Conservation (phyloP, 2,113 vertebrate genomes). For the Pyxicephalus adspersus region DNA sequence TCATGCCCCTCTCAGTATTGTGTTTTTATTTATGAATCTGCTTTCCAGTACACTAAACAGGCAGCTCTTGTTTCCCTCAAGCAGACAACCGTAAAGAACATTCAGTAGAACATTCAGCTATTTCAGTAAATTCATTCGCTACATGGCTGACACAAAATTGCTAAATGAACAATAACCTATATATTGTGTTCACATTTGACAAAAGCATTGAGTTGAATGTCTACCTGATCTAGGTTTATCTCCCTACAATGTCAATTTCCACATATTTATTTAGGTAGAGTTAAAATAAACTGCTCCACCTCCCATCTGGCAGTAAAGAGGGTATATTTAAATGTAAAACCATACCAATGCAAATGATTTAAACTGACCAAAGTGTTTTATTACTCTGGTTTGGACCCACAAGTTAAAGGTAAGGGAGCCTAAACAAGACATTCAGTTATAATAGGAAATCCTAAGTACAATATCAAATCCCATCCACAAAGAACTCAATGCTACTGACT, state of each 20-base stretch:
- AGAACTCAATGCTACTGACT: too few species aligned
- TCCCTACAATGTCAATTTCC: background rate
- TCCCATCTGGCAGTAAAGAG: too few species aligned
- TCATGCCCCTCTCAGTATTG: conserved; percentile 43
- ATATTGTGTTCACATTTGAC: background rate
- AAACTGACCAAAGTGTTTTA: too few species aligned
- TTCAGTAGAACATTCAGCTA: conserved; percentile 22
- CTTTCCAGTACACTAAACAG: conserved; percentile 36
- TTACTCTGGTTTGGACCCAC: too few species aligned
- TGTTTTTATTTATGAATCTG: conserved; percentile 43
- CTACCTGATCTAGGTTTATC: background rate
- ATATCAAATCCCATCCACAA: too few species aligned
- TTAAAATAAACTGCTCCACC: too few species aligned
- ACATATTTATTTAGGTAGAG: background rate
- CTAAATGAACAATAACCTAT: conserved; percentile 31
- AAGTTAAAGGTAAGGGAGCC: too few species aligned
- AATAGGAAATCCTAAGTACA: too few species aligned
- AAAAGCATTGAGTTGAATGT: background rate
- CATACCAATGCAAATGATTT: too few species aligned
- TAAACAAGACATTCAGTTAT: too few species aligned
- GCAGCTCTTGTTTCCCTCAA: conserved; percentile 35
- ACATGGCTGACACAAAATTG: background rate
- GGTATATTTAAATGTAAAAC: too few species aligned
- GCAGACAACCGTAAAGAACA: conserved; percentile 37
- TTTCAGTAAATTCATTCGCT: conserved; percentile 8